These are phyloP conservation scores for Nebria salina DNA, from an alignment of 2,888 invertebrate genomes.

Conservation along the genomic window DNA sequence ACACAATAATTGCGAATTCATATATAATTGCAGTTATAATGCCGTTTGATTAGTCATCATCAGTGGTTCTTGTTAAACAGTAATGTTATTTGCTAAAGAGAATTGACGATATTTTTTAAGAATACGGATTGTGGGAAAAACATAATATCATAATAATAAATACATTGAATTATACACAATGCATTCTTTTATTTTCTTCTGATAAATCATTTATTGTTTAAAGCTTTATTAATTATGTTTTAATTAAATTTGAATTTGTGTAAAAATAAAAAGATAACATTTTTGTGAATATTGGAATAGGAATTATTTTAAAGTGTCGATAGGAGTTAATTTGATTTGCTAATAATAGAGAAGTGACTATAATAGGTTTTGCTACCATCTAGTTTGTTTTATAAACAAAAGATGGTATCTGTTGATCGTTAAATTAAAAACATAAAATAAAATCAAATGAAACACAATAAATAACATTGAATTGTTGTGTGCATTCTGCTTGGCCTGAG, in stretches of 20 bases:
- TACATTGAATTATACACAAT: neutral
- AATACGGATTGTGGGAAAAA: neutral
- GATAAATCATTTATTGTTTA: no score
- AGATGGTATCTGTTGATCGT: conserved; percentile 6
- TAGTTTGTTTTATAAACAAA: neutral
- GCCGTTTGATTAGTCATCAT: neutral
- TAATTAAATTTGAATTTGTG: no score
- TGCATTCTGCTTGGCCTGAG: conserved; percentile 6
- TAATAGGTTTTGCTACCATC: neutral
- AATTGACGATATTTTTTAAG: neutral
- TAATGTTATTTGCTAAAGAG: neutral
- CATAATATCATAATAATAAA: neutral
- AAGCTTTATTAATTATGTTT: no score
- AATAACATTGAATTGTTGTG: conserved; percentile 8
- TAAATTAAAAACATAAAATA: neutral
- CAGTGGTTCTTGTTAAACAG: neutral
- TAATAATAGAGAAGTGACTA: neutral
- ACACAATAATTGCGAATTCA: neutral
- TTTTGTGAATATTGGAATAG: no score
- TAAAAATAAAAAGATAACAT: no score
- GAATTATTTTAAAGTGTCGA: neutral
- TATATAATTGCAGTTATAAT: neutral
- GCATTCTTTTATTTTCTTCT: neutral
- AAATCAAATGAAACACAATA: neutral
- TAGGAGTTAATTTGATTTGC: neutral